These are phyloP conservation scores for Spinibarbus caldwelli DNA, from an alignment of 2,797 vertebrate genomes.

Conservation along the genomic window DNA sequence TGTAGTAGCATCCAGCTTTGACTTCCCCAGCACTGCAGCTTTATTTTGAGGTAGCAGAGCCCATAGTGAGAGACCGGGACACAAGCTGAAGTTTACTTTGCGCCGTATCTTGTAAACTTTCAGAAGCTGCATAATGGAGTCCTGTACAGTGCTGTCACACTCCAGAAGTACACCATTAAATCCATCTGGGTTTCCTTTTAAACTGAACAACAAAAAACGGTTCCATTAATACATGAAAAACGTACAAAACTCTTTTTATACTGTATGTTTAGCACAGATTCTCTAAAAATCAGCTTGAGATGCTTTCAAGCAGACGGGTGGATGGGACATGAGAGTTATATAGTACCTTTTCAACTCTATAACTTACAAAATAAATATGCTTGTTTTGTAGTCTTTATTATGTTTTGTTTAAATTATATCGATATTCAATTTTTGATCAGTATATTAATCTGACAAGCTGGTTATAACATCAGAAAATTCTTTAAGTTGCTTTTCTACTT, in stretches of 20 bases:
- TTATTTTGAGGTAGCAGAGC: conserved; percentile 74
- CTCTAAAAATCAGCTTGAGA: no score
- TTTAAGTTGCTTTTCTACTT: not conserved
- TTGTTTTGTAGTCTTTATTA: no score
- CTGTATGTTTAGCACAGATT: not conserved
- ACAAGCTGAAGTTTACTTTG: conserved; percentile 78
- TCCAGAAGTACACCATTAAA: conserved; percentile 83
- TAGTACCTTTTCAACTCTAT: no score
- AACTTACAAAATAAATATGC: no score
- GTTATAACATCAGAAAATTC: no score
- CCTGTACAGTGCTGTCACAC: conserved; percentile 79
- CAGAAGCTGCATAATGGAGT: conserved; percentile 83
- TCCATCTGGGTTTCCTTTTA: conserved; percentile 57
- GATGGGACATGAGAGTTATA: no score
- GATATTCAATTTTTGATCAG: no score
- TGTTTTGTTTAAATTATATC: no score
- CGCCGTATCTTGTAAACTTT: conserved; percentile 88
- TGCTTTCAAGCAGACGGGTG: no score
- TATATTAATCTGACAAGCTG: no score
- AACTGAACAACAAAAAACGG: not conserved
- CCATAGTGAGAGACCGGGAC: conserved; percentile 85
- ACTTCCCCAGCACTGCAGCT: conserved; percentile 36
- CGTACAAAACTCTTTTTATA: not conserved
- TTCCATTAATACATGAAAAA: not conserved
- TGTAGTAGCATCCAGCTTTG: conserved; percentile 60